Evolutionary conservation across 2,888 invertebrate species (phyloP), one percentile per base, ranked within the genome.

Genomic region (Empis livida): DNA sequence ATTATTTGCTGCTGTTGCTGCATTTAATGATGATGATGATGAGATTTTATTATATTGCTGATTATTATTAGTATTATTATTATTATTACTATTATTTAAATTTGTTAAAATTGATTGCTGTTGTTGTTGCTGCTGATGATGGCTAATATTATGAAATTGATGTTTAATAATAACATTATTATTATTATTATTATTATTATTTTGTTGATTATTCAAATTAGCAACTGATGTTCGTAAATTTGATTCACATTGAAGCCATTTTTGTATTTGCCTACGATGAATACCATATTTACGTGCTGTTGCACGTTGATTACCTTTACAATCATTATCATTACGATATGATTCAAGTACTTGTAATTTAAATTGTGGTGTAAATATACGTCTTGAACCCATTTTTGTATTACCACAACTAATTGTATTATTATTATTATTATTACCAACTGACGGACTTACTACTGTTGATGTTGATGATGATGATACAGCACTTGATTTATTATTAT

Each of bases 201-300:
- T 62, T 51, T 67, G 67, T 27, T 41, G 41, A 39, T 39, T 39
- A 48, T 61, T 58, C 45, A 59, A 65, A 59, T 76, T 76, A 45
- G 72, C 73, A 52, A 87, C 81, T 57, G 82, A 82, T 51, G 81
- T 84, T 59, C 88, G 76, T 53, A 90, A 71, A 64, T 81, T 82
- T 51, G 80, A 78, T 68, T 89, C 89, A 60, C 84, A 86, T 70
- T 90, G 90, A 55, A 91, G 72, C 90, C 90, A 91, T 74, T 91
- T 90, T 70, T 91, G 90, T 57, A 91, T 90, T 69, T 91, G 90
- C 49, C 90, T 77, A 49, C 90, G 77, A 67, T 91, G 90, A 54
- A 91, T 90, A 49, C 87, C 86, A 68, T 89, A 91, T 70, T 91
- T 91, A 61, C 90, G 78, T 51, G 90, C 90, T 15, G 90, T 91